phyloP scores from a whole-genome alignment of 2,888 invertebrate genomes.

The Cheilosia vulpina region DNA sequence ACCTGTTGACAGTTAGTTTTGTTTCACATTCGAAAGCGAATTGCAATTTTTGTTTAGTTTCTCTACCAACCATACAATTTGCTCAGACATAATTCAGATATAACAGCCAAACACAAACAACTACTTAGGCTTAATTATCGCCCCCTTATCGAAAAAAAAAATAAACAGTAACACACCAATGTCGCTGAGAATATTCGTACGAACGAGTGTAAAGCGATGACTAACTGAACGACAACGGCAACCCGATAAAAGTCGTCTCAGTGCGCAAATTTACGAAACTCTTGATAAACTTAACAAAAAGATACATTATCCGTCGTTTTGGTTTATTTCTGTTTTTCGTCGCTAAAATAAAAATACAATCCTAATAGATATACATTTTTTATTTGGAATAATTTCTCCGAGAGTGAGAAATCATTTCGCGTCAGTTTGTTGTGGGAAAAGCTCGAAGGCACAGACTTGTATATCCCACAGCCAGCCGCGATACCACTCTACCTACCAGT shows the following conservation, averaged over 20 bases:
- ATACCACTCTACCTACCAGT: slow-evolving; percentile 1
- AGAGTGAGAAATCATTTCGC: slow-evolving; percentile 26
- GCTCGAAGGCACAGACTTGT: slow-evolving; percentile 24
- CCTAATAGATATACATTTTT: slow-evolving; percentile 25
- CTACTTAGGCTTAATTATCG: slow-evolving; percentile 52
- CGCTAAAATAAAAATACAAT: slow-evolving; percentile 1
- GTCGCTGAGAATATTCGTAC: slow-evolving; percentile 14
- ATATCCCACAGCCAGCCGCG: slow-evolving; percentile 17
- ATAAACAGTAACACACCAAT: slow-evolving; percentile 19
- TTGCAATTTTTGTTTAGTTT: slow-evolving; percentile 52
- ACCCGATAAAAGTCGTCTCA: slow-evolving; percentile 29
- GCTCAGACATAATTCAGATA: slow-evolving; percentile 1
- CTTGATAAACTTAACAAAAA: slow-evolving; percentile 33
- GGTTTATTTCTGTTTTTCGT: slow-evolving; percentile 15
- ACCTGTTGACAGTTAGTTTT: slow-evolving; percentile 53
- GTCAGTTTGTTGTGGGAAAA: slow-evolving; percentile 47
- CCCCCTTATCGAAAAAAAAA: slow-evolving; percentile 42
- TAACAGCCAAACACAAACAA: slow-evolving; percentile 32
- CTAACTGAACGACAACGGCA: slow-evolving; percentile 26
- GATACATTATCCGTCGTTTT: slow-evolving; percentile 21
- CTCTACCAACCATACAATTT: slow-evolving; percentile 6
- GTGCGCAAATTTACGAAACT: slow-evolving; percentile 37
- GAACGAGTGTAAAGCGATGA: slow-evolving; percentile 40
- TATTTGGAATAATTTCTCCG: slow-evolving; percentile 21
- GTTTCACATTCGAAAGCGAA: slow-evolving; percentile 58